Evolutionary conservation across 1,140 invertebrate genomes (phyloP).

Genomic region (Drosophila bocqueti): DNA sequence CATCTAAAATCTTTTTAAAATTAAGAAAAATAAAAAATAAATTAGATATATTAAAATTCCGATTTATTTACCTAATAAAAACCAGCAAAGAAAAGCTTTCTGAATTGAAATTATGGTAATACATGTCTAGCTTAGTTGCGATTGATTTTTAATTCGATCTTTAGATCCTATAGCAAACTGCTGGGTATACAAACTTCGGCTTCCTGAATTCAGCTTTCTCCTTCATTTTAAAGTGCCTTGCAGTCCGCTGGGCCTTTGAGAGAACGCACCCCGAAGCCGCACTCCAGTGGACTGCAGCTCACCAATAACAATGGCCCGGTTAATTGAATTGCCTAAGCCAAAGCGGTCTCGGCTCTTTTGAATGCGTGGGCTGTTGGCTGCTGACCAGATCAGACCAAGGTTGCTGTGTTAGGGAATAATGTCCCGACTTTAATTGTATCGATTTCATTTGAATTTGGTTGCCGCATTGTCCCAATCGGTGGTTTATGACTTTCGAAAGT

Average conservation of each 20-base stretch:
- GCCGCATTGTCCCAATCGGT: conserved; percentile 24
- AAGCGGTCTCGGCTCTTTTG: conserved; percentile 50
- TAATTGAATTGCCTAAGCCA: conserved; percentile 68
- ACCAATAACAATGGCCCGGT: conserved; percentile 64
- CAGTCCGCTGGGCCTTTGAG: conserved; percentile 40
- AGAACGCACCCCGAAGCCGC: conserved; percentile 44
- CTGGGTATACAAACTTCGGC: not conserved
- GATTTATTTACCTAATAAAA: no score
- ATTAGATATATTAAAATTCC: no score
- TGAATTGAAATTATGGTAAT: no score
- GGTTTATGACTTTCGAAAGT: conserved; percentile 41
- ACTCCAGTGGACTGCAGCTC: conserved; percentile 3
- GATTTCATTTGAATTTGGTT: conserved; percentile 55
- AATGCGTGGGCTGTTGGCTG: conserved; percentile 58
- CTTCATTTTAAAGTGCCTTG: conserved; percentile 3
- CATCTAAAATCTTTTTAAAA: not conserved
- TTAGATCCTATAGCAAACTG: no score
- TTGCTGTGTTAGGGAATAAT: conserved; percentile 38
- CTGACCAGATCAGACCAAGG: conserved; percentile 49
- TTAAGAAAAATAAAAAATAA: no score
- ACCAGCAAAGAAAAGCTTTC: no score
- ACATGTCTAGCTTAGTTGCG: no score
- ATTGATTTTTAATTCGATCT: no score
- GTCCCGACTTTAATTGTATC: conserved; percentile 67
- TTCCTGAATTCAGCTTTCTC: not conserved